A percentile compares a stretch with the other conserved stretches of the same genome.
phyloP scores from a whole-genome alignment of 2,797 vertebrate species.

The Eulemur rubriventer region DNA sequence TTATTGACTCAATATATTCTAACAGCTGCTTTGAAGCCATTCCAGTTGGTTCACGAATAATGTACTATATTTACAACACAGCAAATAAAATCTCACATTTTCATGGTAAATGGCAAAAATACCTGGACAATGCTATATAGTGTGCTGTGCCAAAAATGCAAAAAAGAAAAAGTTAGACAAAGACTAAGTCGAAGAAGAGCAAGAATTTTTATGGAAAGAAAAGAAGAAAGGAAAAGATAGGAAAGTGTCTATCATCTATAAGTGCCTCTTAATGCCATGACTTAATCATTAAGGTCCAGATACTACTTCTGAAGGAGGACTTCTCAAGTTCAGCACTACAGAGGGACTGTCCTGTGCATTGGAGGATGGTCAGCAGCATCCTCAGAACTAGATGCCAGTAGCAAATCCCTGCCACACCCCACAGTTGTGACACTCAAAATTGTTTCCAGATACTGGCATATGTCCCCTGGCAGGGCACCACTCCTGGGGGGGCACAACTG shows the following conservation, averaged over 20 bases:
- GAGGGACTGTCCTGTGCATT: neutral
- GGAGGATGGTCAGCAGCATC: rapidly evolving
- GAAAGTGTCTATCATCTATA: neutral
- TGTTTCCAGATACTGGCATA: neutral
- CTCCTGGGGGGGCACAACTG: neutral
- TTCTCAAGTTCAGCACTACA: neutral
- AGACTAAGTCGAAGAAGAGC: neutral
- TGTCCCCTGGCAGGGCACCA: neutral
- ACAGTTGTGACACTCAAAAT: neutral
- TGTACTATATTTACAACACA: neutral
- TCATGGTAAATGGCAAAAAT: slow-evolving; percentile 34
- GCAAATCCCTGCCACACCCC: neutral
- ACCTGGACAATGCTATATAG: neutral
- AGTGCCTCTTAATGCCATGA: neutral
- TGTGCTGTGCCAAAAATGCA: neutral
- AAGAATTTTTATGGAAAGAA: neutral
- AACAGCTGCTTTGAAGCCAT: slow-evolving; percentile 19
- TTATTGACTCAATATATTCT: slow-evolving; percentile 37
- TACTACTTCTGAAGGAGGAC: neutral
- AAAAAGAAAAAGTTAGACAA: too few relatives aligned
- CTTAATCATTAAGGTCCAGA: neutral
- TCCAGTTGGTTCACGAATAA: slow-evolving; percentile 44
- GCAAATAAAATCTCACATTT: slow-evolving; percentile 20
- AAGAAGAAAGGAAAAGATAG: too few relatives aligned
- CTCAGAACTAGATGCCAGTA: neutral